Base-by-base conservation (phyloP, 2,797 vertebrate species). In the Sebastes oblongus region DNA sequence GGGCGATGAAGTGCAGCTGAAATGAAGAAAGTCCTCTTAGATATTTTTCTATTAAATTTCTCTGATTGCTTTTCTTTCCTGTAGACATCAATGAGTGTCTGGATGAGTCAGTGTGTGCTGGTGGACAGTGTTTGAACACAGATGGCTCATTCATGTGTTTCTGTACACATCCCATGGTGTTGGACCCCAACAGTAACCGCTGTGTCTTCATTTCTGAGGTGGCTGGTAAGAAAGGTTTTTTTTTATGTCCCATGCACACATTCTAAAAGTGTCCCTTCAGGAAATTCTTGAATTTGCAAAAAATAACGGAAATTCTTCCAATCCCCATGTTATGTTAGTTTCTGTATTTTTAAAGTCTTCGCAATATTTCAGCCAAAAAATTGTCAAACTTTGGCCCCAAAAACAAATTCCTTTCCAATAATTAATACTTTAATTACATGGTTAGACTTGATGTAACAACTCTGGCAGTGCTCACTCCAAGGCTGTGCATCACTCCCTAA, bases 141-240 rank as follows among this genome's bases (percentile, higher is more conserved):
- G 96, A 97, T 14, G 97, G 98, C 46, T 98, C 98, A 32, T 99
- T 96, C 85, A 96, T 95, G 93, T 99, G 98, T 94, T 97, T 98
- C 94, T 99, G 98, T 76, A 96, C 95, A 22, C 96, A 95, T 18
- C 97, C 97, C 6, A 95, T 97, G 96, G 92, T 97, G 88, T 82
- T 97, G 88, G 96, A 97, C 82, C 72, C 93, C 50, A 91, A 88
- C 71, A 95, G 88, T 69, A 97, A 96, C 78, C 89, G 84, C 82
- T 98, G 98, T 79, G 88, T 97, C 78, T 91, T 92, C 56, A 86
- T 91, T 46, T 82, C 95, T 9, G 95, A 96, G 7, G 85, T 93
- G 3, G 93, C 94, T 29, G 97, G 97, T 98, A 77, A 89, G 91
- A 61, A 54, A 16, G 22, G 18, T 12, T 42, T 25, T 42, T 25